Base-by-base conservation (phyloP, 2,113 vertebrate species). In the Geothlypis trichas region DNA sequence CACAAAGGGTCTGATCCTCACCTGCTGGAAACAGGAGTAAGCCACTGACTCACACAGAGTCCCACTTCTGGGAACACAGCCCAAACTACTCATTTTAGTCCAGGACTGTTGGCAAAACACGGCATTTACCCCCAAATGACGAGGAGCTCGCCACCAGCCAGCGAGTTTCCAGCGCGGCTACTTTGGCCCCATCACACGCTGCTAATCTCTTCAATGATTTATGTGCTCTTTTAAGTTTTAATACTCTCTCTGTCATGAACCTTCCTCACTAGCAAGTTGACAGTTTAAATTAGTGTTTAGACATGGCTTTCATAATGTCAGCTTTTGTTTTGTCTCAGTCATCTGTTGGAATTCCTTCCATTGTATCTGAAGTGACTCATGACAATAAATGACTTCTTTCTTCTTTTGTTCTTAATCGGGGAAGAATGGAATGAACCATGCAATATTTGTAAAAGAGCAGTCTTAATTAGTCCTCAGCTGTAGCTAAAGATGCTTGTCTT, bases 221-320 rank as follows among this genome's bases (percentile, higher is more conserved):
- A 97, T 98, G 97, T 97, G 96, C 96, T 93, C 97, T 98, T 98
- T 98, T 95, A 98, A 96, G 97, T 92, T 97, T 97, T 97, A 97
- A 97, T 98, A 97, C 96, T 98, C 96, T 80, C 81, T 98, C 98
- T 98, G 97, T 97, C 97, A 97, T 96, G 96, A 97, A 94, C 96
- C 97, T 97, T 97, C 96, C 88, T 97, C 95, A 85, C 97, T 97
- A 97, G 96, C 93, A 95, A 98, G 96, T 96, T 98, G 98, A 98
- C 98, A 97, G 97, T 96, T 98, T 98, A 97, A 98, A 98, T 98
- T 96, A 98, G 97, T 97, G 97, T 98, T 98, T 98, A 98, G 97
- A 97, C 98, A 96, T 87, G 98, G 97, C 97, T 98, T 98, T 98
- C 96, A 97, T 97, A 97, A 97, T 97, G 98, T 97, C 97, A 97